phyloP scores from a whole-genome alignment of 2,797 vertebrate species.

The Garrulus glandarius region DNA sequence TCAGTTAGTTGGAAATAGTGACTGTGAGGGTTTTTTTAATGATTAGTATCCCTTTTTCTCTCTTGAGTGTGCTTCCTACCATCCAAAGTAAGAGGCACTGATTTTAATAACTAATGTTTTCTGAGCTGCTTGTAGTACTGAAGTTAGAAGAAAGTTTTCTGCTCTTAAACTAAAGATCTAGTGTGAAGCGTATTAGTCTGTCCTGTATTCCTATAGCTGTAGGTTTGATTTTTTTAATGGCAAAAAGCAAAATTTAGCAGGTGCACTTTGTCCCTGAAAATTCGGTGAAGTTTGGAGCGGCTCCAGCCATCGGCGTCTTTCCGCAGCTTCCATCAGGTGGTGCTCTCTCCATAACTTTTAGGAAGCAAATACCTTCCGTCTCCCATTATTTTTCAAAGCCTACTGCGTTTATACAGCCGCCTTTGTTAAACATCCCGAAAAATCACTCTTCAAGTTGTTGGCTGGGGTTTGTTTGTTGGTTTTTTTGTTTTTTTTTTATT shows the following conservation, averaged over 20 bases:
- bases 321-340: constrained; percentile 69
- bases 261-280: neutral
- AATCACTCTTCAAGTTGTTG: constrained; percentile 7
- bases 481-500: neutral
- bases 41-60: neutral
- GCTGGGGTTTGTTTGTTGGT: neutral
- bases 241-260: neutral
- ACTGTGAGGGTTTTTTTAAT: neutral
- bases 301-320: neutral
- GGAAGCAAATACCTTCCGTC: constrained; percentile 47
- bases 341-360: constrained; percentile 74
- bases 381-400: constrained; percentile 57
- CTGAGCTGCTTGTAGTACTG: neutral
- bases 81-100: neutral
- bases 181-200: neutral
- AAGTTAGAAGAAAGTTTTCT: neutral
- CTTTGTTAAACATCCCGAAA: constrained; percentile 69
- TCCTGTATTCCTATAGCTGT: neutral
- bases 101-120: neutral
- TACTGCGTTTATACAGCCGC: constrained; percentile 68
- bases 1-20: neutral
- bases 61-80: neutral
- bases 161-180: neutral
- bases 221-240: too few relatives aligned
- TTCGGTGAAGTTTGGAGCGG: neutral